A percentile compares a stretch with the other conserved stretches of the same genome.
These are phyloP conservation scores for Rutpela maculata DNA, from an alignment of 2,888 invertebrate genomes.

Conservation along the genomic window DNA sequence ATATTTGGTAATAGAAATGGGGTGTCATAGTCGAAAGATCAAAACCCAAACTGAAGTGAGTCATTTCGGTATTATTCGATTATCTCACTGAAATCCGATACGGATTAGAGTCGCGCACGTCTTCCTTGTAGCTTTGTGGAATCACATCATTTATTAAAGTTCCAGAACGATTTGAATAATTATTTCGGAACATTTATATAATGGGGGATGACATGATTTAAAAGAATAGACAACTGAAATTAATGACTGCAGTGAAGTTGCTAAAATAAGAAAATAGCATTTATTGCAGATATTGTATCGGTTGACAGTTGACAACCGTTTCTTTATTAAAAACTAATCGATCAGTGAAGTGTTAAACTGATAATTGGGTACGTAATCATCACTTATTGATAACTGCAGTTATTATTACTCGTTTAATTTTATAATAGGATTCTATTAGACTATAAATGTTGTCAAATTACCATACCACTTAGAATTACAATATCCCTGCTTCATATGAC, in stretches of 20 bases:
- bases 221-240: conserved; percentile 16
- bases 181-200: conserved; percentile 18
- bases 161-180: conserved; percentile 18
- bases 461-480: too few species aligned
- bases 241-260: conserved; percentile 11
- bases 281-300: background rate
- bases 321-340: too few species aligned
- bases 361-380: too few species aligned
- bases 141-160: conserved; percentile 30
- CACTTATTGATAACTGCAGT: too few species aligned
- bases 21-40: conserved; percentile 57
- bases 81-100: conserved; percentile 50
- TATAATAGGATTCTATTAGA: too few species aligned
- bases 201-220: conserved; percentile 19
- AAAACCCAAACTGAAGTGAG: conserved; percentile 51
- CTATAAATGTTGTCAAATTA: too few species aligned
- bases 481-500: too few species aligned
- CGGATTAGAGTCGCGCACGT: conserved; percentile 36
- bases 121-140: conserved; percentile 7
- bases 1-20: conserved; percentile 34
- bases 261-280: background rate
- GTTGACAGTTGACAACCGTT: too few species aligned
- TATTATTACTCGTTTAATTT: too few species aligned
- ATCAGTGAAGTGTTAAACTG: too few species aligned
- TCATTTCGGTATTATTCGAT: conserved; percentile 55